Evolutionary conservation across 1,140 invertebrate genomes (phyloP).

Genomic region (Laupala kohalensis): DNA sequence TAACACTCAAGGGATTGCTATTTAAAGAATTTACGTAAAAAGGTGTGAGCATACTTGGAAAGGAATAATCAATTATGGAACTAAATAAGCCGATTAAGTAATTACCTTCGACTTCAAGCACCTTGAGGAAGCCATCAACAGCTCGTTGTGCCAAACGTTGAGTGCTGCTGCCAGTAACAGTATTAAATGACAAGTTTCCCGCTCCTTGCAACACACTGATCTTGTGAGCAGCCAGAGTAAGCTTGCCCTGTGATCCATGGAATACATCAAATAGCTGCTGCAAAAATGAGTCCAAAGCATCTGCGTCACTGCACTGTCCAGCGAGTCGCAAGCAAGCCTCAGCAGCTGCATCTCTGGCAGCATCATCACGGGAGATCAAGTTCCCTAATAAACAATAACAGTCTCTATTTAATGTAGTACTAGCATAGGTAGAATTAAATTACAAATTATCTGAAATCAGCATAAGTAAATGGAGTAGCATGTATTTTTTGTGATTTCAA

Average conservation of each 20-base stretch:
- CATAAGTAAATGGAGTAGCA: too few relatives aligned
- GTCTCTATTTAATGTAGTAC: too few relatives aligned
- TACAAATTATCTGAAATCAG: too few relatives aligned
- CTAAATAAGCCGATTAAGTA: not conserved
- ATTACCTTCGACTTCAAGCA: slow-evolving; percentile 64
- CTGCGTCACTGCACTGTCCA: slow-evolving; percentile 53
- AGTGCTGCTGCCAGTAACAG: slow-evolving; percentile 42
- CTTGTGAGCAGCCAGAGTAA: slow-evolving; percentile 77
- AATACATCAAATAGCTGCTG: slow-evolving; percentile 68
- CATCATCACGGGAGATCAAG: slow-evolving; percentile 70
- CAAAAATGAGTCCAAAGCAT: slow-evolving; percentile 52
- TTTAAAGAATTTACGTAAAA: not conserved
- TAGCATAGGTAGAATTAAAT: too few relatives aligned
- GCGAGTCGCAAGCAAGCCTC: slow-evolving; percentile 54
- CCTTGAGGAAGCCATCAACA: slow-evolving; percentile 55
- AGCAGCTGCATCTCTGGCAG: slow-evolving; percentile 53
- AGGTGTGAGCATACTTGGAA: not conserved
- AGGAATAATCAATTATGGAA: not conserved
- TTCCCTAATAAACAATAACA: slow-evolving; percentile 46
- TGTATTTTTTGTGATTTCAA: too few relatives aligned
- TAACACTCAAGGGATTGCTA: too few relatives aligned
- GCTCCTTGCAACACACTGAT: slow-evolving; percentile 77
- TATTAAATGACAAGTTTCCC: slow-evolving; percentile 63
- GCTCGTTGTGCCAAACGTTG: slow-evolving; percentile 46
- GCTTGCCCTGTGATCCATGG: slow-evolving; percentile 82